A percentile compares a stretch with the other conserved stretches of the same genome.
phyloP scores from a whole-genome alignment of 2,888 invertebrate genomes.

The Aromia moschata region DNA sequence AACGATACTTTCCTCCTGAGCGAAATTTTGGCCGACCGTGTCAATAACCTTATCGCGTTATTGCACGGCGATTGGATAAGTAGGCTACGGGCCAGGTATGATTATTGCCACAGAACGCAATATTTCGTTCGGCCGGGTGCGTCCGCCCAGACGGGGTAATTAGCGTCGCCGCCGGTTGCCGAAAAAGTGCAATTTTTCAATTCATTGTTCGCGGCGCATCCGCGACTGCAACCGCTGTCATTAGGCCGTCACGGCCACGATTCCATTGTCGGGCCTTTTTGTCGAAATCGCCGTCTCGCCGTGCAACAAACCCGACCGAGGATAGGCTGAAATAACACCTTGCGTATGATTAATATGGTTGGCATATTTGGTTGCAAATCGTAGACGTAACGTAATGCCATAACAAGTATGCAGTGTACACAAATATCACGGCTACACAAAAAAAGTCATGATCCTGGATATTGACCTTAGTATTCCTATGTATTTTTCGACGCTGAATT shows the following conservation, averaged over 20 bases:
- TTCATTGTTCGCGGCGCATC: slow-evolving; percentile 14
- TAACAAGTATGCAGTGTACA: too few species aligned
- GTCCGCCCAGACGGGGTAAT: slow-evolving; percentile 11
- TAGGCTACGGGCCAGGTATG: not conserved
- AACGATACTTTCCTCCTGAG: too few species aligned
- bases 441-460: too few species aligned
- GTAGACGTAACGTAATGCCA: too few species aligned
- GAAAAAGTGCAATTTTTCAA: slow-evolving; percentile 18
- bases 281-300: slow-evolving; percentile 19
- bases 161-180: slow-evolving; percentile 4
- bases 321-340: slow-evolving; percentile 23
- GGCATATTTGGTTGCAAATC: not conserved
- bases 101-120: slow-evolving; percentile 1
- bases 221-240: slow-evolving; percentile 17
- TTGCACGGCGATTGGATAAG: slow-evolving; percentile 12
- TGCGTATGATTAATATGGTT: not conserved
- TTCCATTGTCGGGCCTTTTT: slow-evolving; percentile 26
- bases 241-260: slow-evolving; percentile 23
- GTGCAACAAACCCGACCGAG: slow-evolving; percentile 20
- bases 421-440: too few species aligned
- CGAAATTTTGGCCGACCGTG: too few species aligned
- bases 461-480: too few species aligned
- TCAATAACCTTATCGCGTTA: not conserved
- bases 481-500: too few species aligned
- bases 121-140: slow-evolving; percentile 10